These are phyloP conservation scores for Eurypyga helias DNA, from an alignment of 2,113 vertebrate genomes.

Conservation along the genomic window DNA sequence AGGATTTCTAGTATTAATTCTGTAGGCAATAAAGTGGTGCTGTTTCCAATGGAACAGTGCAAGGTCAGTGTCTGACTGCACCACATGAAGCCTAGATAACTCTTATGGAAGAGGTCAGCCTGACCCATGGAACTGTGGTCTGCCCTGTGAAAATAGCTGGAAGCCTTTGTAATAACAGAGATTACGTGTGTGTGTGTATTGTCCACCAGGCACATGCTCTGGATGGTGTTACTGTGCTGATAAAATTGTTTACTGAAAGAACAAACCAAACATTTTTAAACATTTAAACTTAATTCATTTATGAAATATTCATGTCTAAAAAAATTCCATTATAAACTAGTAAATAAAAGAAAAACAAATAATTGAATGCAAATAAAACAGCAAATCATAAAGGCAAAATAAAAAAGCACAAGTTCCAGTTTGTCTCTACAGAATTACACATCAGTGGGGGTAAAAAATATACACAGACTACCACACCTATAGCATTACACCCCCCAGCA, in stretches of 20 bases:
- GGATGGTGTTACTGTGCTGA: constrained; percentile 52
- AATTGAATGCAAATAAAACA: constrained; percentile 61
- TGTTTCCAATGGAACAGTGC: background rate
- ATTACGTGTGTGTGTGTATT: background rate
- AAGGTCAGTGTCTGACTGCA: background rate
- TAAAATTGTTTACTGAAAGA: constrained; percentile 65
- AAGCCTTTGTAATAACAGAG: constrained; percentile 1
- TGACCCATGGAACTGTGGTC: background rate
- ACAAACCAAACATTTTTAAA: constrained; percentile 66
- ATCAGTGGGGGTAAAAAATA: background rate
- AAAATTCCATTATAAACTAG: constrained; percentile 66
- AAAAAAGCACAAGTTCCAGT: background rate
- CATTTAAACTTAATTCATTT: constrained; percentile 66
- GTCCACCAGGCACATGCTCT: constrained; percentile 40
- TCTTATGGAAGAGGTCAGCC: background rate
- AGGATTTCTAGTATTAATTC: background rate
- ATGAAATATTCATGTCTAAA: constrained; percentile 64
- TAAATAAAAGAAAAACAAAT: constrained; percentile 65
- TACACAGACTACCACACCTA: background rate
- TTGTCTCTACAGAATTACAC: background rate
- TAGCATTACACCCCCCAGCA: background rate
- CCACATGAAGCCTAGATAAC: background rate
- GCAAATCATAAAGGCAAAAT: background rate
- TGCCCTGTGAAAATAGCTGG: background rate
- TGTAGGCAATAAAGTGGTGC: background rate